Conservation (phyloP, 53 echinoderm and acorn worm genomes). For the Holothuria scabra region DNA sequence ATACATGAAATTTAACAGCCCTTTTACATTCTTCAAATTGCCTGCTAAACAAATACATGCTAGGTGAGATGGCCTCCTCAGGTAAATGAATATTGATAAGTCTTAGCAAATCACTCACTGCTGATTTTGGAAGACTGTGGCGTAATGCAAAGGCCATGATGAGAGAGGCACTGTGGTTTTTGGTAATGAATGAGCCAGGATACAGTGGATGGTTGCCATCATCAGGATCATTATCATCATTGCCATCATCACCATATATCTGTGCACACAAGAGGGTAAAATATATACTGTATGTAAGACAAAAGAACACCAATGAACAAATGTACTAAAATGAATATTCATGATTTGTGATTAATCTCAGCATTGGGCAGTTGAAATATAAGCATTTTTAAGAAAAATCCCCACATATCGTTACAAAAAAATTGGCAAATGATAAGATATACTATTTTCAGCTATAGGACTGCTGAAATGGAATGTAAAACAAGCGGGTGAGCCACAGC, state of each 20-base stretch:
- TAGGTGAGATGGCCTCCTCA: neutral
- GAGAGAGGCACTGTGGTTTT: constrained; percentile 23
- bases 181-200: neutral
- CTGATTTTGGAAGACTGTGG: constrained; percentile 11
- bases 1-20: constrained; percentile 9
- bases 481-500: no score
- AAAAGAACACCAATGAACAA: no score
- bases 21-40: constrained; percentile 11
- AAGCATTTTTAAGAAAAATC: no score
- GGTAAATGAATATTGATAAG: constrained; percentile 31
- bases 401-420: no score
- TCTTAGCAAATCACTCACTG: neutral
- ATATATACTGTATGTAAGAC: neutral
- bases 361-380: no score
- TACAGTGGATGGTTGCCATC: neutral
- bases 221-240: constrained; percentile 14
- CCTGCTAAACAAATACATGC: neutral
- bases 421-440: no score
- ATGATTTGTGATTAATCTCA: no score
- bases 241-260: neutral
- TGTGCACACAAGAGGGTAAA: neutral
- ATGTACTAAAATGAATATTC: no score
- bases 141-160: constrained; percentile 15
- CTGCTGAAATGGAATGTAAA: no score
- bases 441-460: no score